phyloP scores from a whole-genome alignment of 2,113 vertebrate species.

The Sisor rabdophorus region DNA sequence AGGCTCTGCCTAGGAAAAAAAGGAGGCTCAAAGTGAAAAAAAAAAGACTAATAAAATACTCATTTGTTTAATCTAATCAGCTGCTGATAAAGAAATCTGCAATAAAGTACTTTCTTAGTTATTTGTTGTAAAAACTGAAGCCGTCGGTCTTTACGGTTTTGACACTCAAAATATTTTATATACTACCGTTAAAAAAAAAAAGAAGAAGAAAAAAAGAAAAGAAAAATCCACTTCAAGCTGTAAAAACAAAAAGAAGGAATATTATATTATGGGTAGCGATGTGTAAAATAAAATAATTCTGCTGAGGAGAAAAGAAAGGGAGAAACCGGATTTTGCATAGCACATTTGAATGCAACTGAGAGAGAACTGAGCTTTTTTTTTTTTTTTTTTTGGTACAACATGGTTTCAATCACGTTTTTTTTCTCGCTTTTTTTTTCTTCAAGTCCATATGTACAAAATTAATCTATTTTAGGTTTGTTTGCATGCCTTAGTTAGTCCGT shows the following conservation, averaged over 20 bases:
- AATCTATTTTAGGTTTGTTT: constrained; percentile 68
- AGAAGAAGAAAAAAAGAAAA: constrained; percentile 67
- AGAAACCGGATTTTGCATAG: constrained; percentile 87
- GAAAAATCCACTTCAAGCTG: constrained; percentile 72
- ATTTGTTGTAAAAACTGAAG: constrained; percentile 78
- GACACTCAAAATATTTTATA: constrained; percentile 65
- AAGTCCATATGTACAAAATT: constrained; percentile 71
- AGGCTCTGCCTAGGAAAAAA: constrained; percentile 85
- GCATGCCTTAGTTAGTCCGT: constrained; percentile 65
- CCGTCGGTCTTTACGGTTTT: constrained; percentile 74
- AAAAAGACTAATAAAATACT: constrained; percentile 64
- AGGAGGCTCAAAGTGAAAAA: constrained; percentile 70
- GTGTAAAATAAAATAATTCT: constrained; percentile 74
- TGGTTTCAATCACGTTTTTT: constrained; percentile 58
- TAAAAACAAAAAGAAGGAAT: constrained; percentile 62
- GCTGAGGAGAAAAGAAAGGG: constrained; percentile 64
- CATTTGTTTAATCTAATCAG: constrained; percentile 73
- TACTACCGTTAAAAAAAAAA: constrained; percentile 69
- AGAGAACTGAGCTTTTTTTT: constrained; percentile 63
- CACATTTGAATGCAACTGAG: constrained; percentile 81
- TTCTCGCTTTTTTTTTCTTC: constrained; percentile 54
- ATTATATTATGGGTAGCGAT: constrained; percentile 81
- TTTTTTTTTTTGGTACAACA: constrained; percentile 79
- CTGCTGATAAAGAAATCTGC: constrained; percentile 79
- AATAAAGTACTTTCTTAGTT: constrained; percentile 70